Conservation (phyloP, 2,113 vertebrate species). For the Limnothrissa miodon region DNA sequence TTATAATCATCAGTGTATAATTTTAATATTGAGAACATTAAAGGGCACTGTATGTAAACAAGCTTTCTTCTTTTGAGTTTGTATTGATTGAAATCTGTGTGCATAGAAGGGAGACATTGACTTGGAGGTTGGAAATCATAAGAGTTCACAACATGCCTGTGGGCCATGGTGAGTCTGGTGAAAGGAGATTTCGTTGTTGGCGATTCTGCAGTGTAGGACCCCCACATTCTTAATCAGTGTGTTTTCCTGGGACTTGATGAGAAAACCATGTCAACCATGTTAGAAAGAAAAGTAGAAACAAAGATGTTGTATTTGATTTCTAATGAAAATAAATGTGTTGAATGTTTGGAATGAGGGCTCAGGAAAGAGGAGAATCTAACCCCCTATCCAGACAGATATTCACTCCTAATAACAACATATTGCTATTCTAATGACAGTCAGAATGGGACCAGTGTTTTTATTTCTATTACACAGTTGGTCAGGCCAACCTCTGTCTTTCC, state of each 20-base stretch:
- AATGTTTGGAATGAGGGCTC: not conserved
- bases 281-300: not conserved
- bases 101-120: not conserved
- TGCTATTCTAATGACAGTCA: not conserved
- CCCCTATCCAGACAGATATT: not conserved
- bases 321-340: conserved; percentile 15
- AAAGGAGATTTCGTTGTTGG: not conserved
- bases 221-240: conserved; percentile 5
- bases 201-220: not conserved
- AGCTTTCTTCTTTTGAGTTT: not conserved
- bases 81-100: conserved; percentile 3
- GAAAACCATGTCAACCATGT: not conserved
- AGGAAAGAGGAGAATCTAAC: not conserved
- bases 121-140: not conserved
- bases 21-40: not conserved
- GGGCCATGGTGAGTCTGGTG: not conserved
- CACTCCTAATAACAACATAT: not conserved
- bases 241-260: conserved; percentile 11
- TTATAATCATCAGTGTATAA: not conserved
- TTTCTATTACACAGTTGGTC: not conserved
- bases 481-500: not conserved
- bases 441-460: not conserved
- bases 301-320: conserved; percentile 12
- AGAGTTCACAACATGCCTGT: conserved; percentile 4
- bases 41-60: not conserved